These are phyloP conservation scores for Eupithecia vulgata DNA, from an alignment of 2,888 invertebrate species.

Conservation along the genomic window DNA sequence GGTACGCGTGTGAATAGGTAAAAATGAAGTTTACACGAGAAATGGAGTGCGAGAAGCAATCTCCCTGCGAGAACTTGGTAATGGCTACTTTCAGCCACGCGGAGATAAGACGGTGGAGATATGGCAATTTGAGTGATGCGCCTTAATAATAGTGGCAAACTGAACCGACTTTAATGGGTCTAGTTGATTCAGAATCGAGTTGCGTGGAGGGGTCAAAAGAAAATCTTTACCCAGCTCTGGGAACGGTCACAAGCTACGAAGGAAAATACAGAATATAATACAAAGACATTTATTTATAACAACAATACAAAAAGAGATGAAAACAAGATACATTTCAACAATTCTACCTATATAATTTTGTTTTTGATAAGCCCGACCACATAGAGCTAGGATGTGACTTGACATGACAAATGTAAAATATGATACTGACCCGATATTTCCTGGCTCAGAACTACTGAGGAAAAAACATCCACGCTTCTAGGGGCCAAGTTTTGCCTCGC, in stretches of 20 bases:
- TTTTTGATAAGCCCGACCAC: too few relatives aligned
- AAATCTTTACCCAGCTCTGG: too few relatives aligned
- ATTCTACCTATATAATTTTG: too few relatives aligned
- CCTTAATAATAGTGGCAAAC: not conserved
- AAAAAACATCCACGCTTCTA: not conserved
- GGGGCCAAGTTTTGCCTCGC: not conserved
- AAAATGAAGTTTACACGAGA: slow-evolving; percentile 71
- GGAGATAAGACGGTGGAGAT: slow-evolving; percentile 21
- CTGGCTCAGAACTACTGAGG: not conserved
- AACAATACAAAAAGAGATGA: too few relatives aligned
- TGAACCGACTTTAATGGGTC: not conserved
- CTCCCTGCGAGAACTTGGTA: slow-evolving; percentile 64
- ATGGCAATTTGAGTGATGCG: not conserved
- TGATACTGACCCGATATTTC: not conserved
- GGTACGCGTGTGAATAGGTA: slow-evolving; percentile 51
- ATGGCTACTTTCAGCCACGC: slow-evolving; percentile 55
- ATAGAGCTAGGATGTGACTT: too few relatives aligned
- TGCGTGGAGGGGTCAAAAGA: too few relatives aligned
- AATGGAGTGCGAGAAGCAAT: slow-evolving; percentile 72
- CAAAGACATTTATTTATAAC: too few relatives aligned
- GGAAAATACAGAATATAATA: too few relatives aligned
- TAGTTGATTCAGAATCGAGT: too few relatives aligned
- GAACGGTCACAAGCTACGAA: too few relatives aligned
- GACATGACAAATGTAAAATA: not conserved
- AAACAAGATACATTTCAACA: too few relatives aligned